Evolutionary conservation across 2,888 invertebrate genomes (phyloP), one percentile per base, ranked within the genome.

Genomic region (Hesperia comma): DNA sequence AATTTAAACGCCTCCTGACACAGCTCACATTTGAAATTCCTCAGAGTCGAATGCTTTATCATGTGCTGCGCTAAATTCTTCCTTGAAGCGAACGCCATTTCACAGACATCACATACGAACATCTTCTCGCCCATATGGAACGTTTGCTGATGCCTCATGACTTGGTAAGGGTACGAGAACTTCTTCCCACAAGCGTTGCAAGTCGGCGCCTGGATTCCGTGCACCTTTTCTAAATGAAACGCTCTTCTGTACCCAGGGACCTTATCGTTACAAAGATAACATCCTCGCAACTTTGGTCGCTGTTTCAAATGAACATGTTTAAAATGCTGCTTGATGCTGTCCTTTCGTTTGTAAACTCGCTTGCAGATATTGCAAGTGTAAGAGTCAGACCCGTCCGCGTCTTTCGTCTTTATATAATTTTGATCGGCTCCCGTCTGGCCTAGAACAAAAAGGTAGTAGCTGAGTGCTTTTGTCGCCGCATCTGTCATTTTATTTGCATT

Each of bases 171-270:
- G 51, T 70, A 81, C 0, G 75, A 68, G 68, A 82, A 84, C 43
- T 81, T 84, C 63, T 77, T 81, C 4, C 79, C 81, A 68, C 84
- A 84, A 0, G 79, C 80, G 3, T 75, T 73, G 60, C 84, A 84
- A 0, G 71, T 74, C 0, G 84, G 84, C 0, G 77, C 74, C 1
- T 77, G 77, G 3, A 83, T 74, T 0, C 78, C 78, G 58, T 84
- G 84, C 4, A 70, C 78, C 49, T 74, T 72, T 61, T 84, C 84
- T 6, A 83, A 10, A 17, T 84, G 84, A 0, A 67, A 76, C 0
- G 82, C 77, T 26, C 79, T 72, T 0, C 76, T 40, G 26, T 82
- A 68, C 0, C 69, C 75, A 0, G 83, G 78, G 2, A 85, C 69
- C 70, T 68, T 77, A 3, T 72, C 71, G 17, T 78, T 75, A 60